phyloP scores from a whole-genome alignment of 2,888 invertebrate species.

The Oscheius sp. region DNA sequence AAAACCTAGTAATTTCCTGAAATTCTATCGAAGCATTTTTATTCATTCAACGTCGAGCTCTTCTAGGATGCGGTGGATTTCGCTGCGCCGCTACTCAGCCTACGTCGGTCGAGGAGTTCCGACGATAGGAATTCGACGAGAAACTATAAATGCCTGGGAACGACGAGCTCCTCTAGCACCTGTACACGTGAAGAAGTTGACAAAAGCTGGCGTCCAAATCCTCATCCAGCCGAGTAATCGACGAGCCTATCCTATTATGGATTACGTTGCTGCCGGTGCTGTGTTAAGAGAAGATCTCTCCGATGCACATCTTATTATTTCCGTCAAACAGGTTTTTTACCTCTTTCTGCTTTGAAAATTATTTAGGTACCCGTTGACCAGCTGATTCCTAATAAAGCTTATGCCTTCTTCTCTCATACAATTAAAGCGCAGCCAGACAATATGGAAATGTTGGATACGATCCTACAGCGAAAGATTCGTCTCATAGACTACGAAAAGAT shows the following conservation, averaged over 20 bases:
- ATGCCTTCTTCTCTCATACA: conserved; percentile 98
- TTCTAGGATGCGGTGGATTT: conserved; percentile 12
- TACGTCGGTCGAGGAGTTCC: conserved; percentile 41
- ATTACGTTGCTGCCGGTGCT: conserved; percentile 91
- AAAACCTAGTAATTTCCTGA: not conserved
- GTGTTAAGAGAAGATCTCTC: conserved; percentile 93
- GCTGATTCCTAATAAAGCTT: conserved; percentile 93
- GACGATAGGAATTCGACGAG: conserved; percentile 70
- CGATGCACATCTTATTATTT: conserved; percentile 93
- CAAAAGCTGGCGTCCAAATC: conserved; percentile 87
- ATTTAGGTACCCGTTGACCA: conserved; percentile 78
- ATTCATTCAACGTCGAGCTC: not conserved
- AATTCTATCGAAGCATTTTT: not conserved
- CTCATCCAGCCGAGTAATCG: conserved; percentile 98
- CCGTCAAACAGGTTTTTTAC: conserved; percentile 85
- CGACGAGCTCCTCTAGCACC: conserved; percentile 93
- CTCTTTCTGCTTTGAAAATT: not conserved
- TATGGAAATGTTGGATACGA: conserved; percentile 94
- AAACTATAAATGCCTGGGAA: conserved; percentile 75
- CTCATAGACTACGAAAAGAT: conserved; percentile 96
- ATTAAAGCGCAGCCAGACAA: conserved; percentile 98
- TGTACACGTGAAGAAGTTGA: conserved; percentile 85
- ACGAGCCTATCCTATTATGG: conserved; percentile 95
- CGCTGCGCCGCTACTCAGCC: conserved; percentile 7
- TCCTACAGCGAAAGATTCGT: conserved; percentile 91